Base-by-base conservation (phyloP, 2,113 vertebrate genomes). In the Tragelaphus strepsiceros region DNA sequence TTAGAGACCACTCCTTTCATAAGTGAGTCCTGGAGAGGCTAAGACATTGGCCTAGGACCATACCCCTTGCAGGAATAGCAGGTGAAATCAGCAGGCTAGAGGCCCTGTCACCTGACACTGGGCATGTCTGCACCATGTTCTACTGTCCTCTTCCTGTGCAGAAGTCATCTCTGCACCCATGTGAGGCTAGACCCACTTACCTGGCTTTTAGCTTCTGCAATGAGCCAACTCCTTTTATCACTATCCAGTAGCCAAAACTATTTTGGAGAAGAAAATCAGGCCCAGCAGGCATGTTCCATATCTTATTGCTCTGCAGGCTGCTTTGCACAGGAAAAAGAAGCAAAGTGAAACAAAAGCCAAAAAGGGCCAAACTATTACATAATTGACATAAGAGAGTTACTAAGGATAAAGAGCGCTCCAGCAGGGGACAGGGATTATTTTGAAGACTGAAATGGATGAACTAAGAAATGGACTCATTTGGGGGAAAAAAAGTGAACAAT, bases 371-470 rank as follows among this genome's bases (percentile, higher is more conserved):
- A 97, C 97, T 88, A 97, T 98, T 90, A 98, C 96, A 97, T 94
- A 99, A 98, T 98, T 98, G 97, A 98, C 96, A 95, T 96, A 98
- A 98, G 93, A 96, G 98, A 98, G 97, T 97, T 98, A 96, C 96
- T 89, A 89, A 96, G 98, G 98, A 98, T 97, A 98, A 98, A 97
- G 98, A 96, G 89, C 81, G n/a, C 74, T 97, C 88, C 86, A 39
- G 97, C 91, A 87, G 98, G 92, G 98, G 96, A 97, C 90, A 94
- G 95, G 91, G 98, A 98, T 98, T 98, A 98, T 97, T 98, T 97
- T 97, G 96, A 98, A 98, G 97, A 97, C 95, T 92, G 61, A 98
- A 99, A 98, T 24, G 97, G 97, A 97, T 93, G 96, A 90, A 93
- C 49, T 91, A 82, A 95, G 54, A 96, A 91, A 78, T 74, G 32